Evolutionary conservation across 2,113 vertebrate genomes (phyloP), one percentile per base, ranked within the genome.

Genomic region (Ceyx melanurus): DNA sequence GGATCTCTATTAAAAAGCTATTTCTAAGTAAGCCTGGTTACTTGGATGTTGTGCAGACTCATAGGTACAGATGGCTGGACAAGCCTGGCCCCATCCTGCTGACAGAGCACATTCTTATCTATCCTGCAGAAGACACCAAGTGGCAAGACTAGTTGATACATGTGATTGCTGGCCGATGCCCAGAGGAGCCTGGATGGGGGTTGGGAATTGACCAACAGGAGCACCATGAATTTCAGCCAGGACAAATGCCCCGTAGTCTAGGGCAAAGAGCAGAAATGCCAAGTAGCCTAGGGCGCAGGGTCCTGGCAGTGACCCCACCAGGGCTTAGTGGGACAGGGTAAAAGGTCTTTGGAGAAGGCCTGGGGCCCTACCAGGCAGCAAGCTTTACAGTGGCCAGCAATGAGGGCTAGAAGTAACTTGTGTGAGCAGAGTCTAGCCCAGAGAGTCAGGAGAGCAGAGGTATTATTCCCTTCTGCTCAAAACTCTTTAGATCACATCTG

Each of bases 311-410:
- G 6, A 42, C 79, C 19, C 35, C 21, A 35, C 50, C 28, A 43
- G 23, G 45, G 33, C 15, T 18, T 18, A 9, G 22, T 12, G 4
- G 58, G 43, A 54, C 6, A 5, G 15, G 25, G n/a, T 6, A 80
- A 16, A 18, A 67, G 60, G 31, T 54, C 31, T 70, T 50, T 22
- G 13, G 35, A 65, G 66, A 65, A 35, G n/a, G 10, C 26, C 13
- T 45, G 68, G 31, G 13, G 19, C 31, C 28, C 22, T 71, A 7
- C 43, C 9, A 35, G 86, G 74, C 72, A 73, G 23, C 0, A 0
- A 48, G 62, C 20, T 62, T 20, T 86, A 51, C 25, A 40, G 10
- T 17, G 29, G 48, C 20, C 48, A 60, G 53, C 51, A 78, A 9
- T 3, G 5, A 45, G 19, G 37, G 23, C 35, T n/a, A 60, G 23